Evolutionary conservation across 1,140 invertebrate genomes (phyloP), one percentile per base, ranked within the genome.

Genomic region (Pogonognathellus flavescens): DNA sequence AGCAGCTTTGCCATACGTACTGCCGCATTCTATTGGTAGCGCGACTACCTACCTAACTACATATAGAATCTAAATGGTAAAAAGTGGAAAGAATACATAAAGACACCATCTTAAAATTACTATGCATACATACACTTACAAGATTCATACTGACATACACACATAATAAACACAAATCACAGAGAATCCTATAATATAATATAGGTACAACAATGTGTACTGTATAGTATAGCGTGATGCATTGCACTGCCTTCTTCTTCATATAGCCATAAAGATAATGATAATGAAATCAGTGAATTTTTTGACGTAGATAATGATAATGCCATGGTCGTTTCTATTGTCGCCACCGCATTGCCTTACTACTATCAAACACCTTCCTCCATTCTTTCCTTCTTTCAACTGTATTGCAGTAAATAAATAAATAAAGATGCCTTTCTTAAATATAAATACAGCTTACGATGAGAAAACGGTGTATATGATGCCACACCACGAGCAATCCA

Each of bases 221-320:
- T 25, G 20, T 4, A 31, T 14, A 25, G 22, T 5, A 66, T 6
- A 13, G 20, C 22, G 0, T 25, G 50, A 10, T n/a, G 14, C 20
- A 55, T 55, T n/a, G n/a, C n/a, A n/a, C 76, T 80, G 10, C 25
- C 76, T 31, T 80, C 52, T 9, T 14, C 18, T 80, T n/a, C n/a
- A n/a, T n/a, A n/a, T n/a, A 20, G 9, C 41, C 41, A 50, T 80
- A 18, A 80, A 49, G 22, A 80, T 80, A 80, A 80, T 80, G 76
- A 80, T 55, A 80, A 66, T 66, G 62, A 66, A 66, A 66, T 66
- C 20, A 66, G 62, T 66, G 62, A 66, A 25, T 66, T 66, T 66
- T 66, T 66, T 66, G 22, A 66, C 10, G 62, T 66, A 66, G 62
- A 66, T 66, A 66, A 66, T 66, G 62, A 66, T 66, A 66, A 66